Conservation (phyloP, 2,888 invertebrate species). For the Hipparchia semele region DNA sequence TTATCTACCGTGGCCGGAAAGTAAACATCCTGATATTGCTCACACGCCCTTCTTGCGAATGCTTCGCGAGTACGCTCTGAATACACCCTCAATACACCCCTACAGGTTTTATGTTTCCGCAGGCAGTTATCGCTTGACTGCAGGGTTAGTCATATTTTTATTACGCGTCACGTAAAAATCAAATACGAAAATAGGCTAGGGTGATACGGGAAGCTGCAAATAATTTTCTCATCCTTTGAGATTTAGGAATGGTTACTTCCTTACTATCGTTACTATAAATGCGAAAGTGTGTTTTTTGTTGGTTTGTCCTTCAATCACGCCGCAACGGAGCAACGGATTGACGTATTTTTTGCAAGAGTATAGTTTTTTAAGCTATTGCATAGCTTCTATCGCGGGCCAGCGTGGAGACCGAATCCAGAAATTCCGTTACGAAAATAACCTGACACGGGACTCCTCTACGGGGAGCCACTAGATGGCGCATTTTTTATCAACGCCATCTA, state of each 20-base stretch:
- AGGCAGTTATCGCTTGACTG: constrained; percentile 68
- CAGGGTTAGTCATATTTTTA: constrained; percentile 73
- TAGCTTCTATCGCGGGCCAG: no score
- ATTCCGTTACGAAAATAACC: no score
- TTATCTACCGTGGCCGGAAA: constrained; percentile 60
- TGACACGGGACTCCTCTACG: no score
- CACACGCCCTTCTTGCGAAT: constrained; percentile 51
- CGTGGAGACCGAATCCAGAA: no score
- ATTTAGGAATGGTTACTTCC: neutral
- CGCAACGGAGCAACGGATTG: no score
- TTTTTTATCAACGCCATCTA: no score
- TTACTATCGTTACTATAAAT: no score
- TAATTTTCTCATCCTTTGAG: constrained; percentile 3
- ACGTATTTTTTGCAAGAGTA: no score
- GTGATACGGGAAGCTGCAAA: constrained; percentile 10
- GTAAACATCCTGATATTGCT: constrained; percentile 61
- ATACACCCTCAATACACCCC: constrained; percentile 50
- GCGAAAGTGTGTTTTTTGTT: no score
- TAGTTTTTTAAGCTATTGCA: no score
- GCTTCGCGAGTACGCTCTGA: constrained; percentile 53
- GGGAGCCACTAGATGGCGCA: no score
- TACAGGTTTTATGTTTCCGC: constrained; percentile 71
- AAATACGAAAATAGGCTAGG: constrained; percentile 52
- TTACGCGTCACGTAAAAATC: constrained; percentile 68
- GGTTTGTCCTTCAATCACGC: no score